phyloP scores from a whole-genome alignment of 2,113 vertebrate genomes.

The Sapayoa aenigma region DNA sequence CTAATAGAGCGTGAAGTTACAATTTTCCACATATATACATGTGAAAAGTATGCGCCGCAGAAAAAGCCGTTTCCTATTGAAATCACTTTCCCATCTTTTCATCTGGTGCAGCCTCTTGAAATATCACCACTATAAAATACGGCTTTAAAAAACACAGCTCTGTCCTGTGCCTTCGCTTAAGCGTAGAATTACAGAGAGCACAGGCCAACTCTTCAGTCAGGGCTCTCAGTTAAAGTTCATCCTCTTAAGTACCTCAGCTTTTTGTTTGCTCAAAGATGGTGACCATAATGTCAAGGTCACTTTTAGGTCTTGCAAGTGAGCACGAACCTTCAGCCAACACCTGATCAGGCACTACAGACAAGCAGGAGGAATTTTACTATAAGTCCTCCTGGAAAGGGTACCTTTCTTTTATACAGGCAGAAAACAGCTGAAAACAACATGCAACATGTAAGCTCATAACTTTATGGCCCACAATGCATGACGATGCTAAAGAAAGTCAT shows the following conservation, averaged over 20 bases:
- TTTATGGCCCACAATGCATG: background rate
- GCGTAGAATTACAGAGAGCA: background rate
- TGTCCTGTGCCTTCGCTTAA: background rate
- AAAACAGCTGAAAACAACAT: fast-evolving
- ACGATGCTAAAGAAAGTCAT: background rate
- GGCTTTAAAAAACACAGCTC: background rate
- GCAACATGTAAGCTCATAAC: background rate
- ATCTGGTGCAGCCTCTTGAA: background rate
- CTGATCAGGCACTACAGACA: background rate
- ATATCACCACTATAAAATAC: background rate
- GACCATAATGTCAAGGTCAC: background rate
- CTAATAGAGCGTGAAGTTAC: slow-evolving; percentile 17
- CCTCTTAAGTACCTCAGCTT: background rate
- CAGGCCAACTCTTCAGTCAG: background rate
- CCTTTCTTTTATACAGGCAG: background rate
- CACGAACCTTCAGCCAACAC: background rate
- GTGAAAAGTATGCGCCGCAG: background rate
- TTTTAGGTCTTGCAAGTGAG: background rate
- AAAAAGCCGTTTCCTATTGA: slow-evolving; percentile 7
- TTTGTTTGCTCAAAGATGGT: background rate
- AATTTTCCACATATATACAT: slow-evolving; percentile 45
- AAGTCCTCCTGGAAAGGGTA: background rate
- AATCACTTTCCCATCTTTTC: slow-evolving; percentile 38
- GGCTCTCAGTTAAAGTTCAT: slow-evolving; percentile 12
- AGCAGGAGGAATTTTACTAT: background rate